Evolutionary conservation across 2,888 invertebrate species (phyloP), one percentile per base, ranked within the genome.

Genomic region (Eupeodes latifasciatus): DNA sequence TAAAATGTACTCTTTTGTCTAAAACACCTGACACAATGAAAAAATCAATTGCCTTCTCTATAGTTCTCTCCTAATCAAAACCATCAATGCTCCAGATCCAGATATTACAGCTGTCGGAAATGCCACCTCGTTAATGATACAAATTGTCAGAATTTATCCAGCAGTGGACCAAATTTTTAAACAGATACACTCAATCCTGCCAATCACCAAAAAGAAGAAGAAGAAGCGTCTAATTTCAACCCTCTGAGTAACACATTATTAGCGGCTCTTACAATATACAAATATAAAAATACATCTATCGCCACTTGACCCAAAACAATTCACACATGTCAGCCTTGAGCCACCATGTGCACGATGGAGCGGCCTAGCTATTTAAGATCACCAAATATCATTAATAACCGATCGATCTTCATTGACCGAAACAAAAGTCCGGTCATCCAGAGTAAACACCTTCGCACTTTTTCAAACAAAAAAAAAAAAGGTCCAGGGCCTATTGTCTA

Each of bases 401-500:
- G 78, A 88, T 88, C 88, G 88, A 88, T 88, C 88, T 88, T 72
- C 88, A 88, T 88, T 88, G 69, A 85, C 69, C 77, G 74, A 75
- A 16, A 86, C 82, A 86, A 86, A 79, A 75, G 82, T 69, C 71
- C 81, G 77, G 80, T 81, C 77, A 64, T 85, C 88, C 69, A 77
- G 87, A 81, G 66, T 77, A 78, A 81, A 85, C 88, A 88, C 88
- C 88, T 81, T 71, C 75, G 16, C 12, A 44, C 76, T 75, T 61
- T 47, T 34, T 82, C 55, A 67, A 75, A 11, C 69, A 34, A 55
- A 51, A 49, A 19, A 44, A 55, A 44, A 44, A 72, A 55, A 47
- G 47, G 59, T 59, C 64, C 6, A 12, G 9, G 34, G 27, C 16
- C 40, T 11, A 59, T 53, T 79, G 27, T 53, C 10, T 59, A 71